A percentile compares a stretch with the other conserved stretches of the same genome.
These are phyloP conservation scores for Disparrhopalites patrizii DNA, from an alignment of 2,888 invertebrate species.

Conservation along the genomic window DNA sequence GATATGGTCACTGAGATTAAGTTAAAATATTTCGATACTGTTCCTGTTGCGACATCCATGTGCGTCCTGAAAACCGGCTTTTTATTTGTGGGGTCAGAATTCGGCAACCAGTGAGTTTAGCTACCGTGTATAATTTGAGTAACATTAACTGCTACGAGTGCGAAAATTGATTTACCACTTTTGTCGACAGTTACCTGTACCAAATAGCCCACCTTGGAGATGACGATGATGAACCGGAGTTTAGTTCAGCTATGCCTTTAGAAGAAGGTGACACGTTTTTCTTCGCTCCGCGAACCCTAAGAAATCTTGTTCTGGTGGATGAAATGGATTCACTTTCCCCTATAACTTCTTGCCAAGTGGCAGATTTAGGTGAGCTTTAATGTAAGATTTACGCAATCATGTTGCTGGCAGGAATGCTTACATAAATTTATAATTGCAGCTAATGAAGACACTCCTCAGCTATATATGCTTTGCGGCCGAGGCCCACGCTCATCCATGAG, in stretches of 20 bases:
- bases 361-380: conserved; percentile 63
- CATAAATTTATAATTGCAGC: conserved; percentile 56
- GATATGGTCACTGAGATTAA: conserved; percentile 99
- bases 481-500: conserved; percentile 90
- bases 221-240: conserved; percentile 98
- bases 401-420: background rate
- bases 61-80: conserved; percentile 99
- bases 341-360: conserved; percentile 76
- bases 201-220: conserved; percentile 99
- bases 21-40: conserved; percentile 98
- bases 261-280: conserved; percentile 99
- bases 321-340: conserved; percentile 95
- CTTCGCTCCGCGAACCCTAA: conserved; percentile 87
- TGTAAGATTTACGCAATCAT: background rate
- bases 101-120: conserved; percentile 95
- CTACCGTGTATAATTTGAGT: no score
- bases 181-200: conserved; percentile 75
- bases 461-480: conserved; percentile 92
- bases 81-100: conserved; percentile 95
- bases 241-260: conserved; percentile 95
- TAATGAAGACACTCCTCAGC: conserved; percentile 97
- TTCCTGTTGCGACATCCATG: conserved; percentile 93
- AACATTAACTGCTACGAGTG: background rate
- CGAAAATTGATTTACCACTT: conserved; percentile 25
- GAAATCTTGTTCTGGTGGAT: conserved; percentile 94